These are phyloP conservation scores for Nesidiocoris tenuis DNA, from an alignment of 2,888 invertebrate species.

Conservation along the genomic window DNA sequence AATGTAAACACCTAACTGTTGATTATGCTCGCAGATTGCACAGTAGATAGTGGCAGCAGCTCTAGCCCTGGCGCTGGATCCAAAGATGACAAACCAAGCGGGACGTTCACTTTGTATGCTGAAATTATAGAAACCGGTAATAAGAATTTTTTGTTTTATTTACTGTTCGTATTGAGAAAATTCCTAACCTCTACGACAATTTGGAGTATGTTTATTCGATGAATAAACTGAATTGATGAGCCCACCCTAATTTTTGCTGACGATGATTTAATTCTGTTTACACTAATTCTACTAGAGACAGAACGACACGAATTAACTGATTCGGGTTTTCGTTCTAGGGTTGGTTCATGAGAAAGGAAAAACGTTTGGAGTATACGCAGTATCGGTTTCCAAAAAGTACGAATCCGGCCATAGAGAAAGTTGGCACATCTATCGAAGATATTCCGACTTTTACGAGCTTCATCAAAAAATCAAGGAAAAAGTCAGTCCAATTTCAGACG, in stretches of 20 bases:
- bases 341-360: slow-evolving; percentile 80
- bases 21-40: background rate
- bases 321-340: slow-evolving; percentile 58
- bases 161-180: too few species aligned
- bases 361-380: slow-evolving; percentile 84
- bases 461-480: slow-evolving; percentile 77
- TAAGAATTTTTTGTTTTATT: too few species aligned
- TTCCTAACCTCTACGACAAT: too few species aligned
- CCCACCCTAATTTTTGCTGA: too few species aligned
- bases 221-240: too few species aligned
- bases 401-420: slow-evolving; percentile 69
- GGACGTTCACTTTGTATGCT: slow-evolving; percentile 57
- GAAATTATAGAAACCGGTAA: slow-evolving; percentile 66
- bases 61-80: slow-evolving; percentile 16
- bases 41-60: slow-evolving; percentile 15
- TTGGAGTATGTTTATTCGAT: too few species aligned
- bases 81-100: slow-evolving; percentile 48
- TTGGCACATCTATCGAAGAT: slow-evolving; percentile 90
- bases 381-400: slow-evolving; percentile 71
- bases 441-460: slow-evolving; percentile 91
- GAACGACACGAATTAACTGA: slow-evolving; percentile 67
- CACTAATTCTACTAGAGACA: too few species aligned
- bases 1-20: too few species aligned
- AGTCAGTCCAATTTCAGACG: slow-evolving; percentile 54
- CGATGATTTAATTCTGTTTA: too few species aligned